phyloP scores from a whole-genome alignment of 37 sponge, comb jelly and placozoan genomes.

The Oopsacas minuta region DNA sequence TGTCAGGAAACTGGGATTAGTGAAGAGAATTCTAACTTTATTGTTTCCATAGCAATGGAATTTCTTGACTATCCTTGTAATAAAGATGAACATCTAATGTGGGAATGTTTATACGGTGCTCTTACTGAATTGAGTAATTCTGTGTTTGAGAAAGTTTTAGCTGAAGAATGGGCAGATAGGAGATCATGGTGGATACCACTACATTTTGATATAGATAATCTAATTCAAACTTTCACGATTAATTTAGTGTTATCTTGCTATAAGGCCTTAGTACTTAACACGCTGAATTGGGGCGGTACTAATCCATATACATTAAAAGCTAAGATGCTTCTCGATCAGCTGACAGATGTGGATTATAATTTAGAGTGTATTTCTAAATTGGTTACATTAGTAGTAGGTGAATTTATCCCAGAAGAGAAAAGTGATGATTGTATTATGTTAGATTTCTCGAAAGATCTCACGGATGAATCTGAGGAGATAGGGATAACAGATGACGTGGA shows the following conservation, averaged over 20 bases:
- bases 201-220: not conserved
- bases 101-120: not conserved
- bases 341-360: not conserved
- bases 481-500: not conserved
- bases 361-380: not conserved
- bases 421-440: not conserved
- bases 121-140: not conserved
- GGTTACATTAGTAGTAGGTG: not conserved
- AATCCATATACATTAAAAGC: not conserved
- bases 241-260: not conserved
- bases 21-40: not conserved
- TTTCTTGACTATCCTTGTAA: not conserved
- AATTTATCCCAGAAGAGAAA: not conserved
- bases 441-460: conserved; percentile 2
- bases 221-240: not conserved
- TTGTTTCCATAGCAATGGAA: not conserved
- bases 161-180: not conserved
- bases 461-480: not conserved
- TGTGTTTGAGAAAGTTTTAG: not conserved
- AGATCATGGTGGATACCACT: not conserved
- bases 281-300: not conserved
- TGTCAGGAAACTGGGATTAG: not conserved
- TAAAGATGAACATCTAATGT: not conserved
- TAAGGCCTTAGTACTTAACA: not conserved
- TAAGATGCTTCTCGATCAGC: not conserved